Conservation (phyloP, 1,140 invertebrate genomes). For the Eufriesea mexicana region DNA sequence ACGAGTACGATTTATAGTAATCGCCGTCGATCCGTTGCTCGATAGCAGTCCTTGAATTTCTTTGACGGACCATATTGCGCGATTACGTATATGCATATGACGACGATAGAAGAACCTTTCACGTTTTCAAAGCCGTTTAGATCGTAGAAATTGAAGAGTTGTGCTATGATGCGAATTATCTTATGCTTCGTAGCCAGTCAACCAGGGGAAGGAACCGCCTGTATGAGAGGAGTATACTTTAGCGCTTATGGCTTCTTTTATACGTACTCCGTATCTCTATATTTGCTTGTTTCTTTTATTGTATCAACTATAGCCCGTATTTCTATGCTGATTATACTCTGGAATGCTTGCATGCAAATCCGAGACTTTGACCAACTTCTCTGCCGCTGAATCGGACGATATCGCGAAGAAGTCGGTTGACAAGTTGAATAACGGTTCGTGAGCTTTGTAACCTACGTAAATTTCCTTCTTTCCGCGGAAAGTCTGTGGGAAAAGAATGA, state of each 20-base stretch:
- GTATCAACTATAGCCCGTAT: not conserved
- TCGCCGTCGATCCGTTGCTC: too few relatives aligned
- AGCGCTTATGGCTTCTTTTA: conserved; percentile 19
- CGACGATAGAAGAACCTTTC: not conserved
- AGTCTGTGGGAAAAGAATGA: not conserved
- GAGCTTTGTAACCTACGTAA: not conserved
- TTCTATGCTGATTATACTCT: not conserved
- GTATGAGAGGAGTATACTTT: conserved; percentile 9
- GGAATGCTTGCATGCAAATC: not conserved
- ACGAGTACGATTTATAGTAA: not conserved
- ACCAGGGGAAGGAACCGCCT: not conserved
- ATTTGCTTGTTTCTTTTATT: not conserved
- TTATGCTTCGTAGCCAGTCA: conserved; percentile 10
- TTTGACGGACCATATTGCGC: not conserved
- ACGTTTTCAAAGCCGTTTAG: not conserved
- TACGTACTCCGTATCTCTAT: too few relatives aligned
- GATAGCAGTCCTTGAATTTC: not conserved
- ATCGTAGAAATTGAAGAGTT: not conserved
- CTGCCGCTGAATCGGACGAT: not conserved
- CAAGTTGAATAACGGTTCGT: not conserved
- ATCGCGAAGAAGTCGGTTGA: not conserved
- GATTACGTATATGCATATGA: conserved; percentile 9
- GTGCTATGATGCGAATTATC: not conserved
- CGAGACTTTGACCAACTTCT: not conserved
- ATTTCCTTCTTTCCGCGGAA: not conserved